Evolutionary conservation across 2,888 invertebrate species (phyloP).

Genomic region (Odontocerum albicorne): DNA sequence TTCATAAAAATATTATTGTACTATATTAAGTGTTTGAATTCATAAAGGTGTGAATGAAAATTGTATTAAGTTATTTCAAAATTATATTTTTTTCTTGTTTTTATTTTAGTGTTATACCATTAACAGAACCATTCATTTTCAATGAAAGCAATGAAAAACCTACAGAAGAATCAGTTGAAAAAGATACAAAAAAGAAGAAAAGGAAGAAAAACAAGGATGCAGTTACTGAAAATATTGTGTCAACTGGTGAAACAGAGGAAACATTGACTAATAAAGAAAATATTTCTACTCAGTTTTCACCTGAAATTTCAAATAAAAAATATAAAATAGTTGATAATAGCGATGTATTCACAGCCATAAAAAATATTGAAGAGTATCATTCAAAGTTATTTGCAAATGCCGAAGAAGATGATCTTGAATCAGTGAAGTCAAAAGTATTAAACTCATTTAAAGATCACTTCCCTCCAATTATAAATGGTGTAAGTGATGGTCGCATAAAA

Average conservation of each 20-base stretch:
- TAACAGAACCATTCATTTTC: conserved; percentile 28
- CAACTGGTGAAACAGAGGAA: conserved; percentile 15
- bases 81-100: conserved; percentile 37
- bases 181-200: conserved; percentile 28
- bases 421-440: conserved; percentile 29
- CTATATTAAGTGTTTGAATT: too few species aligned
- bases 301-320: conserved; percentile 16
- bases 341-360: conserved; percentile 21
- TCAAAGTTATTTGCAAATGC: conserved; percentile 15
- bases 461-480: conserved; percentile 23
- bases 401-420: conserved; percentile 26
- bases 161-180: conserved; percentile 32
- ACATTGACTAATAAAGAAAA: conserved; percentile 23
- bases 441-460: conserved; percentile 28
- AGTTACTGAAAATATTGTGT: conserved; percentile 18
- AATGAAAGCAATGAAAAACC: conserved; percentile 25
- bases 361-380: conserved; percentile 32
- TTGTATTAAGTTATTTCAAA: too few species aligned
- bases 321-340: conserved; percentile 17
- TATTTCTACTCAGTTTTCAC: conserved; percentile 1
- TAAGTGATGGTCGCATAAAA: conserved; percentile 33
- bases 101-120: conserved; percentile 37
- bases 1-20: too few species aligned
- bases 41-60: too few species aligned
- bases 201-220: conserved; percentile 32